phyloP scores from a whole-genome alignment of 2,888 invertebrate genomes.

The Leptinotarsa peninsularis region DNA sequence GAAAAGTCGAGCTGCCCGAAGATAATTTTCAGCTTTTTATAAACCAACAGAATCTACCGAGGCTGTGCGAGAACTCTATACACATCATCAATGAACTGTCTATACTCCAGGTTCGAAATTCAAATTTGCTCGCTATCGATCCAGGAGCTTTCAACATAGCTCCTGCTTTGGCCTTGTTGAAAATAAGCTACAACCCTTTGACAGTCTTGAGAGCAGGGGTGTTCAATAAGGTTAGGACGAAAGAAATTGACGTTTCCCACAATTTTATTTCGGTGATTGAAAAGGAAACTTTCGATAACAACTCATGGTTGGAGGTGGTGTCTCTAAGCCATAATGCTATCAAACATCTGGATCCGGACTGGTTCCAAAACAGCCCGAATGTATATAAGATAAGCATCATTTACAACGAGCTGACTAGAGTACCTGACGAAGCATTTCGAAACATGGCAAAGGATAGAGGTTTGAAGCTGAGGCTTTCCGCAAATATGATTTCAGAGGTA shows the following conservation, averaged over 20 bases:
- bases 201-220: slow-evolving; percentile 52
- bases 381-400: slow-evolving; percentile 56
- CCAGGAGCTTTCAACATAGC: slow-evolving; percentile 56
- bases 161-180: slow-evolving; percentile 53
- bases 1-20: slow-evolving; percentile 40
- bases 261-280: slow-evolving; percentile 55
- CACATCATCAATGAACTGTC: slow-evolving; percentile 51
- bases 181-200: slow-evolving; percentile 54
- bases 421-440: slow-evolving; percentile 54
- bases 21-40: slow-evolving; percentile 53
- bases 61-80: slow-evolving; percentile 48
- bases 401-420: slow-evolving; percentile 52
- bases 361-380: slow-evolving; percentile 57
- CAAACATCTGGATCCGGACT: slow-evolving; percentile 52
- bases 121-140: slow-evolving; percentile 51
- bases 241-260: slow-evolving; percentile 56
- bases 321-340: slow-evolving; percentile 56
- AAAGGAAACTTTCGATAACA: slow-evolving; percentile 56
- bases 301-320: slow-evolving; percentile 55
- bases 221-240: slow-evolving; percentile 54
- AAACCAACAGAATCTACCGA: slow-evolving; percentile 45
- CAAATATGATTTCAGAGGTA: slow-evolving; percentile 56
- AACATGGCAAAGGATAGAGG: slow-evolving; percentile 51
- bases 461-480: slow-evolving; percentile 54
- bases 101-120: slow-evolving; percentile 52